Base-by-base conservation (phyloP, 2,888 invertebrate genomes). In the Microctonus hyperodae region DNA sequence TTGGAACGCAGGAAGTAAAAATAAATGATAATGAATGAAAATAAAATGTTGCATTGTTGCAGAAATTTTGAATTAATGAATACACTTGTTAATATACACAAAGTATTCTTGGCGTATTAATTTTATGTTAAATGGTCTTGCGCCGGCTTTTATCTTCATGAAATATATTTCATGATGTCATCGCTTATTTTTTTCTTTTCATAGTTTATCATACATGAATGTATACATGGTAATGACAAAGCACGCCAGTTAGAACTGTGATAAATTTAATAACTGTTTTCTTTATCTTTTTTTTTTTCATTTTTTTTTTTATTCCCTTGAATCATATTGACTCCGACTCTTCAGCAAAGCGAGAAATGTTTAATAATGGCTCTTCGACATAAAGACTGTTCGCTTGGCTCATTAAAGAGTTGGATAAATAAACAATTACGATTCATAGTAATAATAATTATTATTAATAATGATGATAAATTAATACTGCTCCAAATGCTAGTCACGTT, bases 171-270 rank as follows among this genome's bases (percentile, higher is more conserved):
- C 40, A 10, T 22, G 22, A 22, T 22, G 25, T 23, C 16, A 65
- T 59, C 37, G 51, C 56, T 64, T 48, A 48, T 56, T 31, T 40
- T 51, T 65, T 65, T 51, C 28, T 44, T 65, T 40, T 48, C 10
- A 48, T 48, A 28, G 31, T 23, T 60, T 22, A 44, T 31, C 16
- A 48, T 48, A 20, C 6, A 58, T 37, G n/a, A n/a, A 58, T 7
- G 13, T 25, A 3, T 37, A 65, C 59, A 37, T 31, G 25, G 55
- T 60, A 40, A 60, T 48, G 44, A 51, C 44, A 60, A 16, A 37
- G 65, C 55, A 56, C 55, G 65, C 55, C 55, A 55, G 55, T 71
- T 73, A 72, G 72, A 70, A 74, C 74, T 74, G 74, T 74, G 74
- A 74, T 74, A 74, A 73, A 72, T 74, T 73, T 69, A 66, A 68